A percentile compares a stretch with the other conserved stretches of the same genome.
phyloP scores from a whole-genome alignment of 2,113 vertebrate species.

The Sporophila hypoxantha region DNA sequence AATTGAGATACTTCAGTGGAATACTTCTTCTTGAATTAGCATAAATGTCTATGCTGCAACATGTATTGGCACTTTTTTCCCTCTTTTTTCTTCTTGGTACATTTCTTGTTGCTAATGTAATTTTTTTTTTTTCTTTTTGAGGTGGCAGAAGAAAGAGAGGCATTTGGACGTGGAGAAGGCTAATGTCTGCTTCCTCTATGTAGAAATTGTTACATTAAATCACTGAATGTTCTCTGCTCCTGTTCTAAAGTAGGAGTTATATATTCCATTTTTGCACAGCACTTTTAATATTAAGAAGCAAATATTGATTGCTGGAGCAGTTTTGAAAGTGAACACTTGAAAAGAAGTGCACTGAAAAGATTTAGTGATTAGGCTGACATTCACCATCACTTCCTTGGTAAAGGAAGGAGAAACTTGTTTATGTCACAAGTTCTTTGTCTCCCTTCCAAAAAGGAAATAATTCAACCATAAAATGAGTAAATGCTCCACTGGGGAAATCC shows the following conservation, averaged over 20 bases:
- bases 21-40: neutral
- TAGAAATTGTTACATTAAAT: neutral
- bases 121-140: neutral
- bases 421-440: neutral
- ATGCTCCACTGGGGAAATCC: neutral
- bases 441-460: neutral
- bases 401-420: neutral
- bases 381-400: neutral
- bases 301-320: neutral
- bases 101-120: neutral
- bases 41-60: neutral
- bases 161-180: neutral
- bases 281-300: neutral
- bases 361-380: neutral
- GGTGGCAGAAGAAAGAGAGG: accelerated
- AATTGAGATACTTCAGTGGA: neutral
- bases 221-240: neutral
- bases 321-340: neutral
- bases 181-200: neutral
- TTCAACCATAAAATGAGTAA: neutral
- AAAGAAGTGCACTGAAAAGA: neutral
- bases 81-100: neutral
- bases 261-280: neutral
- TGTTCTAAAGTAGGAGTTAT: neutral
- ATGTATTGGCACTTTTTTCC: no score